Base-by-base conservation (phyloP, 2,113 vertebrate genomes). In the Coturnix japonica region DNA sequence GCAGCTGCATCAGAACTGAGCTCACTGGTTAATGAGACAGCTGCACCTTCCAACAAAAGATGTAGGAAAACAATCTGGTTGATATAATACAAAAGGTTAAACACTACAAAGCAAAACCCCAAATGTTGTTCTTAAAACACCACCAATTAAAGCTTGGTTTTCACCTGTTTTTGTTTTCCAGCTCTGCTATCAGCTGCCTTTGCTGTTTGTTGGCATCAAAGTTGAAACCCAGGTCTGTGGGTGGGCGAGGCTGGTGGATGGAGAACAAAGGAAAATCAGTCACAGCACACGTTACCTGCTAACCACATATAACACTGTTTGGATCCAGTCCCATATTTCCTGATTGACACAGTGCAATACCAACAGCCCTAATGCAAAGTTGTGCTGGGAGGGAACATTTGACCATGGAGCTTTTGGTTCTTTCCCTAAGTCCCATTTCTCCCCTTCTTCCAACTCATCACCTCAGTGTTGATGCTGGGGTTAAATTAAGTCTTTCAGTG, bases 111-210 rank as follows among this genome's bases (percentile, higher is more conserved):
- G 60, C 57, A 2, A 7, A 2, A n/a, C 33, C 64, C 20, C 25
- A 6, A 23, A 20, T 11, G 46, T 14, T 37, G 18, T 30, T 12
- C 46, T 22, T 16, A 5, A 51, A 31, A 7, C 57, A 66, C 2
- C 2, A 1, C 18, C 2, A 57, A 35, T 9, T n/a, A 26, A 47
- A 63, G 73, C 7, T 21, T 10, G 51, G 4, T 16, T 31, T 43
- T 96, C 83, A 99, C 99, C 99, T 98, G 98, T 99, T 99, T 96
- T 99, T 99, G 96, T 98, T 99, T 92, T 99, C 99, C 96, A 99
- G 98, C 97, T 99, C 99, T 6, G 99, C 98, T 28, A 99, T 99
- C 96, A 99, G 98, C 95, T 99, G 99, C 31, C 98, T 97, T 89
- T 99, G 99, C 16, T 99, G 99, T 84, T 98, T 99, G 85, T 99